Evolutionary conservation across 2,113 vertebrate genomes (phyloP).

Genomic region (Ophiodon elongatus): DNA sequence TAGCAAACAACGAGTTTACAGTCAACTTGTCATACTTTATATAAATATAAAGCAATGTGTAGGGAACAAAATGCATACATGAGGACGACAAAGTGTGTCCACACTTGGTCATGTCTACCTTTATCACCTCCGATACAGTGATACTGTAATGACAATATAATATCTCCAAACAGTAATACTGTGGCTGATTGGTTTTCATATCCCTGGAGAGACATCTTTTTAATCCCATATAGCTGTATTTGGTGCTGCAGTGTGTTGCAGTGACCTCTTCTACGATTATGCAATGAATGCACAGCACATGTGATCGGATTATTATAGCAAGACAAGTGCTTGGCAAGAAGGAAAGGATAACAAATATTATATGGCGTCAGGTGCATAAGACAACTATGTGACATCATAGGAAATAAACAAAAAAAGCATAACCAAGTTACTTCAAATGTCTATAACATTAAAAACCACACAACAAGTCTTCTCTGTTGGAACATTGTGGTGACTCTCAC

Average conservation of each 20-base stretch:
- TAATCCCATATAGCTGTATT: neutral
- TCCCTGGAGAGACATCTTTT: neutral
- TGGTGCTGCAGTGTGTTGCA: neutral
- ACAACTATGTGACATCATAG: neutral
- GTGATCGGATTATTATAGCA: neutral
- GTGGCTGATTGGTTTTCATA: neutral
- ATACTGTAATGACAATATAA: neutral
- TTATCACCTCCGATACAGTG: neutral
- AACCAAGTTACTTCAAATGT: neutral
- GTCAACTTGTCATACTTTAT: neutral
- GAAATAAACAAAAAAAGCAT: neutral
- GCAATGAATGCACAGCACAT: neutral
- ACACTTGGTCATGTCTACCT: neutral
- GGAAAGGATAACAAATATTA: neutral
- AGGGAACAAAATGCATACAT: neutral
- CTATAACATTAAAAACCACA: neutral
- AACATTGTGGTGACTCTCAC: neutral
- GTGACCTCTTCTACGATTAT: neutral
- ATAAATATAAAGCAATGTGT: neutral
- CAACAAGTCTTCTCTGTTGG: conserved; percentile 7
- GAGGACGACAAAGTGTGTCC: neutral
- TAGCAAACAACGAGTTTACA: neutral
- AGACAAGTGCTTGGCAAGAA: neutral
- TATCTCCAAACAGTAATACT: neutral
- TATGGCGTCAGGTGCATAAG: neutral